Percentiles rank a stretch among this genome's conserved stretches.
These are phyloP conservation scores for Drosophila seguyi DNA, from an alignment of 1,140 invertebrate species.

Conservation along the genomic window DNA sequence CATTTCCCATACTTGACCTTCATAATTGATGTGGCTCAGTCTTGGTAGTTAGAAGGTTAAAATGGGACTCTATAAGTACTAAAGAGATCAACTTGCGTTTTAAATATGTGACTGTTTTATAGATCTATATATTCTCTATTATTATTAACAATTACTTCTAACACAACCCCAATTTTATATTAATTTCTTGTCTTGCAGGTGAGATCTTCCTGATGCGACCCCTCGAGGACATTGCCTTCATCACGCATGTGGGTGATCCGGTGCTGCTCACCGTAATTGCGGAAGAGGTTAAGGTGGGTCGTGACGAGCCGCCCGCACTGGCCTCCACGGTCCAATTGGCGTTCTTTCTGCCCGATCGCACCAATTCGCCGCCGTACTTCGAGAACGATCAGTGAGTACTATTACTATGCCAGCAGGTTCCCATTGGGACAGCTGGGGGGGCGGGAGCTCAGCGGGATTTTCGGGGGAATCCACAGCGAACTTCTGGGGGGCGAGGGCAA, in stretches of 20 bases:
- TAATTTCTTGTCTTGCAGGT: conserved; percentile 86
- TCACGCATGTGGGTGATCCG: conserved; percentile 91
- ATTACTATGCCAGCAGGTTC: conserved; percentile 44
- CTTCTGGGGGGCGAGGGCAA: conserved; percentile 23
- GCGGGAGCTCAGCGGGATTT: neutral
- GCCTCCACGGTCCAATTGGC: conserved; percentile 92
- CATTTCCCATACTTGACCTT: conserved; percentile 44
- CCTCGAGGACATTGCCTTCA: conserved; percentile 90
- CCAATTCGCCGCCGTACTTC: conserved; percentile 91
- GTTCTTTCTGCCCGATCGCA: conserved; percentile 91
- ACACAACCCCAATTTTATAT: neutral
- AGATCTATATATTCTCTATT: no score
- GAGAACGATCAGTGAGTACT: conserved; percentile 90
- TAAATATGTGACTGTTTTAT: no score
- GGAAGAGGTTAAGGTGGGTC: conserved; percentile 90
- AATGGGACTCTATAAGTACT: neutral
- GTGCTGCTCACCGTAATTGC: conserved; percentile 93
- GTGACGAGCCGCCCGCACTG: conserved; percentile 90
- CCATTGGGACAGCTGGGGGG: conserved; percentile 16
- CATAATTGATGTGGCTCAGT: conserved; percentile 14
- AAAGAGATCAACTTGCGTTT: no score
- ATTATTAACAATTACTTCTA: neutral
- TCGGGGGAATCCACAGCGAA: conserved; percentile 19
- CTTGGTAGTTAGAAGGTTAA: neutral
- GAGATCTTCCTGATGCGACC: conserved; percentile 90